Evolutionary conservation across 2,113 vertebrate species (phyloP).

Genomic region (Myrmecophaga tridactyla): DNA sequence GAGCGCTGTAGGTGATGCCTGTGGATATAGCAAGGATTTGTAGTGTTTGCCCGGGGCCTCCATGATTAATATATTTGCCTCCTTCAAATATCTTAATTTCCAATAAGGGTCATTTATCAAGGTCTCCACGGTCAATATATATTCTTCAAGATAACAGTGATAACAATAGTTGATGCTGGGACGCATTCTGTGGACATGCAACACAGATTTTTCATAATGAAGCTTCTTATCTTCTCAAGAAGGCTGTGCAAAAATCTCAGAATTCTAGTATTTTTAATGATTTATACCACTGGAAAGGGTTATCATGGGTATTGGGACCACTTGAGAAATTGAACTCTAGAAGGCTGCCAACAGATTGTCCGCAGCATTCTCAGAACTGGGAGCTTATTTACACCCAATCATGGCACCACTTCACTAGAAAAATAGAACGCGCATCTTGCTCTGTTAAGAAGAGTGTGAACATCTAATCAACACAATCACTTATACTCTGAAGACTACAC

Average conservation of each 20-base stretch:
- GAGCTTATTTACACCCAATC: constrained; percentile 23
- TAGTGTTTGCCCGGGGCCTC: neutral
- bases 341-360: constrained; percentile 21
- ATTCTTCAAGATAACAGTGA: constrained; percentile 34
- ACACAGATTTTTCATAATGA: constrained; percentile 31
- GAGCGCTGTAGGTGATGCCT: neutral
- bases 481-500: neutral
- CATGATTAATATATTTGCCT: constrained; percentile 29
- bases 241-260: constrained; percentile 5
- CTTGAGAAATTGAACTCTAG: neutral
- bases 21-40: constrained; percentile 8
- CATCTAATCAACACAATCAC: neutral
- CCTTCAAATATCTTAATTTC: constrained; percentile 37
- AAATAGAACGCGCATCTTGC: constrained; percentile 17
- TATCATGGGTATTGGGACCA: neutral
- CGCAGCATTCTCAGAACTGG: neutral
- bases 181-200: neutral
- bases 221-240: neutral
- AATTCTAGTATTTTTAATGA: neutral
- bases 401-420: constrained; percentile 1
- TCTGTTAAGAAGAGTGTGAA: constrained; percentile 29
- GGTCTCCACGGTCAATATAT: constrained; percentile 22
- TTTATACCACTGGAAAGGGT: constrained; percentile 6
- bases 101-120: constrained; percentile 34
- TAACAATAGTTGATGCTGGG: neutral